Evolutionary conservation across 2,888 invertebrate species (phyloP), one percentile per base, ranked within the genome.

Genomic region (Pachliopta kotzebuea): DNA sequence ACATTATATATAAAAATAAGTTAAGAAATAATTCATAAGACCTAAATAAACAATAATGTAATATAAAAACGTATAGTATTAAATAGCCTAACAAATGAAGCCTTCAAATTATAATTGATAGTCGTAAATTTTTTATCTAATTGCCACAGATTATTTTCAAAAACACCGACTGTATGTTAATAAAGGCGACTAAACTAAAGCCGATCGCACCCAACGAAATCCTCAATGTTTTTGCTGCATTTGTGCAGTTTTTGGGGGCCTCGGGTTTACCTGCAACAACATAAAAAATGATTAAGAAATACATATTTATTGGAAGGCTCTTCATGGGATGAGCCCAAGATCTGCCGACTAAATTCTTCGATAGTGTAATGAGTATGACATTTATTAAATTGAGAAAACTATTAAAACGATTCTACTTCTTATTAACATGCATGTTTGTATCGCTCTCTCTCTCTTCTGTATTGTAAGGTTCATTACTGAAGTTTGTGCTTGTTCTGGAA

Each of bases 171-270:
- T 83, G 77, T 58, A 71, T 65, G 52, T 67, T 65, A 58, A 69
- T 65, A 24, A 73, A 62, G 29, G 69, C 66, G 64, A 69, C 57
- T 24, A 74, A 66, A 65, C 71, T 71, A 55, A 73, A 63, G 58
- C 70, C 63, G 37, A 72, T 60, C 55, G 67, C 56, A 26, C 55
- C 49, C 55, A 67, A 63, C 18, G 78, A 74, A 7, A 82, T 71
- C 17, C 71, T 70, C 73, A 73, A 23, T 68, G 74, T 68, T 1
- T 75, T 65, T 4, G 84, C 88, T 64, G 74, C 75, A 68, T 74
- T 88, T 17, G 90, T 90, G 71, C 91, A 91, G 74, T 90, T 91
- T 72, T 76, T 83, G 0, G 87, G 88, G 31, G 84, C 74, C 54
- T 87, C 90, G 66, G 88, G 86, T 72, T 89, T 89, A 74, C 70